phyloP scores from a whole-genome alignment of 2,797 vertebrate genomes.

The Pteronotus mesoamericanus region DNA sequence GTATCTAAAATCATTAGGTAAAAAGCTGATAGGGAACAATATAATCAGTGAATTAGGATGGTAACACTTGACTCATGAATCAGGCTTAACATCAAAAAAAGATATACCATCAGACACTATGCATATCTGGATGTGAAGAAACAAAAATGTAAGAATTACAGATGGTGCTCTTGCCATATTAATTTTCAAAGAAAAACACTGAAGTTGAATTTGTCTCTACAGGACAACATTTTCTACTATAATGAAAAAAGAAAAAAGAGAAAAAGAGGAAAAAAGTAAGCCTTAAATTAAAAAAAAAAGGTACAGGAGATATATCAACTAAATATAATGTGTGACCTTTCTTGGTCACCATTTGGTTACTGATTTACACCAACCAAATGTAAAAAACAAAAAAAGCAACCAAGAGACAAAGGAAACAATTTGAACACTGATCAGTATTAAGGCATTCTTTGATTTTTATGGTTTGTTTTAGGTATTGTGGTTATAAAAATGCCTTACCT shows the following conservation, averaged over 20 bases:
- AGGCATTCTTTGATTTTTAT: not conserved
- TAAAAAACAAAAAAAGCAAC: not conserved
- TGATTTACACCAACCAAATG: not conserved
- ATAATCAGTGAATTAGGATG: not conserved
- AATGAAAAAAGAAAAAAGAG: not conserved
- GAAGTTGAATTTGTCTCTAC: not conserved
- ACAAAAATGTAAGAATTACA: not conserved
- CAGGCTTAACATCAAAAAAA: not conserved
- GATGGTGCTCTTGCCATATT: not conserved
- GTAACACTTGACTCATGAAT: not conserved
- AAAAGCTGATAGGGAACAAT: not conserved
- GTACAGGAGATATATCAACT: not conserved
- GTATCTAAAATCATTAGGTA: not conserved
- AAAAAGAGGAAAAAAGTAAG: not conserved
- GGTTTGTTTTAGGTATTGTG: not conserved
- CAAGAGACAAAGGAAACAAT: not conserved
- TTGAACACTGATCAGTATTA: not conserved
- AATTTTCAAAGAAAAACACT: not conserved
- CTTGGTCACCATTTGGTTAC: too few relatives aligned
- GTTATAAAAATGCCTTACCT: not conserved
- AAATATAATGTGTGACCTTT: not conserved
- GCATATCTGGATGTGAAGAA: not conserved
- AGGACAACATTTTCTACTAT: not conserved
- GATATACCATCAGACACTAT: not conserved
- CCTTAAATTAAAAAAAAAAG: not conserved